phyloP scores from a whole-genome alignment of 2,113 vertebrate genomes.

The Seriola dumerili region DNA sequence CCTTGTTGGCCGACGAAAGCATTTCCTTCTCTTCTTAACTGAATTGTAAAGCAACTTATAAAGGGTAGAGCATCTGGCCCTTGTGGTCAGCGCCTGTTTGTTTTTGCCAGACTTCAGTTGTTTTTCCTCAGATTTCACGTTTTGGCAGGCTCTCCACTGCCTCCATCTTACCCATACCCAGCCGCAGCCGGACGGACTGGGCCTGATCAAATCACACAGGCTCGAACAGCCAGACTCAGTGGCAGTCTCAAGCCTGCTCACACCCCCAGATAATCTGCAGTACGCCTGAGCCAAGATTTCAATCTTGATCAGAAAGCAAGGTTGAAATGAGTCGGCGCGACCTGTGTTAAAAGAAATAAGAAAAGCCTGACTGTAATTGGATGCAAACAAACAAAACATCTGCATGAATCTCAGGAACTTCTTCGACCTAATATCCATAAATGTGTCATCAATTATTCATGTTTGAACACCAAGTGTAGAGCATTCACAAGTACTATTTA shows the following conservation, averaged over 20 bases:
- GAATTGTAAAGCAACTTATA: background rate
- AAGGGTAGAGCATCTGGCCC: background rate
- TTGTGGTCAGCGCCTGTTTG: conserved; percentile 13
- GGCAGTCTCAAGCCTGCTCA: conserved; percentile 18
- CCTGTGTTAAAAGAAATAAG: background rate
- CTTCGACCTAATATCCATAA: conserved; percentile 39
- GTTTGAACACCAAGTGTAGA: conserved; percentile 37
- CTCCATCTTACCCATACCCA: background rate
- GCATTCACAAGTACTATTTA: conserved; percentile 35
- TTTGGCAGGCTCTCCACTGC: conserved; percentile 26
- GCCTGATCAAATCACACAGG: conserved; percentile 22
- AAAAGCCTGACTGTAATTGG: background rate
- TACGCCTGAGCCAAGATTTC: conserved; percentile 3
- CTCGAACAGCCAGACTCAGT: conserved; percentile 1
- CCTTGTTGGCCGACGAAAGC: background rate
- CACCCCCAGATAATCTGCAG: conserved; percentile 36
- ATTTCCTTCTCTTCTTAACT: background rate
- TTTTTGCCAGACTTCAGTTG: conserved; percentile 21
- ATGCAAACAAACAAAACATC: conserved; percentile 46
- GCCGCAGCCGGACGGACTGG: background rate
- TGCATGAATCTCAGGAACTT: conserved; percentile 38
- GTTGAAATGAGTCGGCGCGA: conserved; percentile 6
- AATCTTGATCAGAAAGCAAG: conserved; percentile 24
- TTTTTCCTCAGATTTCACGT: conserved; percentile 29
- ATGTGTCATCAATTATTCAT: conserved; percentile 68